Percentiles rank a stretch among this genome's conserved stretches.
phyloP scores from a whole-genome alignment of 2,797 vertebrate species.

The Argyrosomus regius region DNA sequence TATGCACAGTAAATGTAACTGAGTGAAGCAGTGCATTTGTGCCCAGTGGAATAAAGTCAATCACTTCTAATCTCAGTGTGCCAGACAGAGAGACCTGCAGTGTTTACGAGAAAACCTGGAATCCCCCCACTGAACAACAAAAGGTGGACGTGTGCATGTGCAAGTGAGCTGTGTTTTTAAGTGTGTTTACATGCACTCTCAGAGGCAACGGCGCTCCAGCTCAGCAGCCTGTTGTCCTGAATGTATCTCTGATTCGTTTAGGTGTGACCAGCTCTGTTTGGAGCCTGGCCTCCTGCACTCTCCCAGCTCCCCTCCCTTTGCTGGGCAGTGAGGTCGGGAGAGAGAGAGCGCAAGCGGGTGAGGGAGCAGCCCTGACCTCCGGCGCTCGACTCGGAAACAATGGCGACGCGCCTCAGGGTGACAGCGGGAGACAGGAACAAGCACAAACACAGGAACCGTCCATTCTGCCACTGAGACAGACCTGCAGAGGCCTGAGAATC shows the following conservation, averaged over 20 bases:
- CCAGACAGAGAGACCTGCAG: constrained; percentile 75
- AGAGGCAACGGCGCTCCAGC: constrained; percentile 23
- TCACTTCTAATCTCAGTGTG: constrained; percentile 49
- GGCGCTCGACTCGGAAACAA: constrained; percentile 81
- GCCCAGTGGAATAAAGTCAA: constrained; percentile 26
- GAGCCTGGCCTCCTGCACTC: constrained; percentile 51
- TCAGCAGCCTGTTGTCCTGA: constrained; percentile 35
- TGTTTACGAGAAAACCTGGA: constrained; percentile 82
- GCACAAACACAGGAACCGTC: constrained; percentile 89
- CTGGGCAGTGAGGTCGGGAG: constrained; percentile 45
- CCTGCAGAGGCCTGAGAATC: constrained; percentile 75
- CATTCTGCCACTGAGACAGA: constrained; percentile 81
- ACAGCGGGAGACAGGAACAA: constrained; percentile 90
- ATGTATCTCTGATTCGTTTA: constrained; percentile 48
- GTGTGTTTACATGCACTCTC: constrained; percentile 23
- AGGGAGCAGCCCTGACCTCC: constrained; percentile 75
- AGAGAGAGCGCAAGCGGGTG: constrained; percentile 30
- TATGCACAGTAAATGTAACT: too few relatives aligned
- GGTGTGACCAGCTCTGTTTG: constrained; percentile 67
- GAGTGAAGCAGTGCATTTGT: neutral
- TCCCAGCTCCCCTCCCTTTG: constrained; percentile 44
- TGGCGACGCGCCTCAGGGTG: constrained; percentile 85
- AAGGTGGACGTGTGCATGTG: constrained; percentile 78
- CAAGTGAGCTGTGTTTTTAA: constrained; percentile 43
- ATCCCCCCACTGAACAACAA: constrained; percentile 76